These are phyloP conservation scores for Cyclophora albipunctata DNA, from an alignment of 2,888 invertebrate genomes.

Conservation along the genomic window DNA sequence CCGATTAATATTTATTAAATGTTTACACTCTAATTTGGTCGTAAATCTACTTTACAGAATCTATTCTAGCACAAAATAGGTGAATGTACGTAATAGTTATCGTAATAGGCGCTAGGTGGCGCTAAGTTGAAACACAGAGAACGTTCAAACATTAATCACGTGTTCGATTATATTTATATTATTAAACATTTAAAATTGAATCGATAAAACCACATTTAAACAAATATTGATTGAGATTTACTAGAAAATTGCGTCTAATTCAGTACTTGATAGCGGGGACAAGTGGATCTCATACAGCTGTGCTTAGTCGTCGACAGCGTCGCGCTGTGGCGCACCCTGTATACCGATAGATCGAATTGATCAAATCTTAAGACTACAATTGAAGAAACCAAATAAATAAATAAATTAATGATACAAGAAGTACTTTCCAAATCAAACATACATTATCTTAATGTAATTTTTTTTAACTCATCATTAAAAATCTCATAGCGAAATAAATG, in stretches of 20 bases:
- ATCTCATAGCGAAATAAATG: no score
- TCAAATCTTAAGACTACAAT: no score
- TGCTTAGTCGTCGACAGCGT: no score
- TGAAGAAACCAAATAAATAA: no score
- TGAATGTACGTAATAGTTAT: conserved; percentile 24
- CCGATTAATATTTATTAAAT: conserved; percentile 8
- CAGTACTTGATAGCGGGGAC: conserved; percentile 3
- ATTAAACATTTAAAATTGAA: conserved; percentile 27
- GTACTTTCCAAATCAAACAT: no score
- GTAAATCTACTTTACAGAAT: conserved; percentile 56
- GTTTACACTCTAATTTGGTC: conserved; percentile 64
- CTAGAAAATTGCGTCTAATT: conserved; percentile 14
- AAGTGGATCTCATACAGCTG: not conserved
- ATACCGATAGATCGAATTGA: no score
- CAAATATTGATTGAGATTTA: conserved; percentile 6
- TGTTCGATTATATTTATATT: conserved; percentile 12
- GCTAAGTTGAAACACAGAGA: conserved; percentile 35
- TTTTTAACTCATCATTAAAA: no score
- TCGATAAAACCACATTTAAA: conserved; percentile 30
- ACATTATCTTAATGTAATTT: no score
- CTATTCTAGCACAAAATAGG: conserved; percentile 63
- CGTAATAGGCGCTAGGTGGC: conserved; percentile 24
- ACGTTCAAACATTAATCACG: conserved; percentile 18
- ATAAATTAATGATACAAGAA: no score
- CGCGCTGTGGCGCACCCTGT: no score